Conservation (phyloP, 2,888 invertebrate species). For the Lithodes maja region DNA sequence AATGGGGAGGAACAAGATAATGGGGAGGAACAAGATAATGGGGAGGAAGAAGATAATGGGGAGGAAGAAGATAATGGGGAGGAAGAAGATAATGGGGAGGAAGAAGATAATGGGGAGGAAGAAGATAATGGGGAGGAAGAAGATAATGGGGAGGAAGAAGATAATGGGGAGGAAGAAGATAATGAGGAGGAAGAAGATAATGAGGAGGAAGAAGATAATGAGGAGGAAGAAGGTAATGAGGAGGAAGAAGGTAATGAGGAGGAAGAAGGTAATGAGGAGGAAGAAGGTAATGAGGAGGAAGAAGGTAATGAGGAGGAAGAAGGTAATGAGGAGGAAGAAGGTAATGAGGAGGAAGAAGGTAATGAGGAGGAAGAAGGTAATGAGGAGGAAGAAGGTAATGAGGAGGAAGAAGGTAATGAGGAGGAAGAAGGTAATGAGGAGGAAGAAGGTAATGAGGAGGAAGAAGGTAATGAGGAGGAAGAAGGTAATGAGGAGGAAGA, state of each 20-base stretch:
- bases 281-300: neutral
- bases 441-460: neutral
- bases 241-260: neutral
- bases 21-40: neutral
- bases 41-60: neutral
- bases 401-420: too few species aligned
- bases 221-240: neutral
- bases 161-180: too few species aligned
- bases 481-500: neutral
- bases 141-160: neutral
- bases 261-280: neutral
- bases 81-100: neutral
- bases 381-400: neutral
- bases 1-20: neutral
- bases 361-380: neutral
- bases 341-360: neutral
- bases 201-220: neutral
- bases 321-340: neutral
- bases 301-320: neutral
- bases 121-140: neutral
- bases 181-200: neutral
- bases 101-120: neutral
- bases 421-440: neutral
- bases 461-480: neutral
- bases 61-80: neutral